Conservation (phyloP, 2,113 vertebrate species). For the Aptenodytes patagonicus region DNA sequence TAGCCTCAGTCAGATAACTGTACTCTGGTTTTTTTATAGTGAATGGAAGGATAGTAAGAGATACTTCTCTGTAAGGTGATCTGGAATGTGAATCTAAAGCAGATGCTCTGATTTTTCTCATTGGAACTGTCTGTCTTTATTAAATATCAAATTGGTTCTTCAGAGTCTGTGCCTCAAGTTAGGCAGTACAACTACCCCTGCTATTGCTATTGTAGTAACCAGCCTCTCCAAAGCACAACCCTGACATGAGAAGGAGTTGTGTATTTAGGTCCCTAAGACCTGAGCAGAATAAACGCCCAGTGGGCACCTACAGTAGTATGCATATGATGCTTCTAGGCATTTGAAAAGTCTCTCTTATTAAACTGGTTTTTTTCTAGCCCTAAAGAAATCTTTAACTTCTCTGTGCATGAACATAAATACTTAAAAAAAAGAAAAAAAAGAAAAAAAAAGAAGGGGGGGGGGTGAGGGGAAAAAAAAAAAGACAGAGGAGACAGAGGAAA, state of each 20-base stretch:
- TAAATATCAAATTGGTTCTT: not conserved
- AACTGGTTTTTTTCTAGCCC: not conserved
- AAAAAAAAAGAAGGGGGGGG: not conserved
- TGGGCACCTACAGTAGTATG: not conserved
- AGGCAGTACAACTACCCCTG: not conserved
- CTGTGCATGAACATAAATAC: not conserved
- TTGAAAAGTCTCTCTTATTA: not conserved
- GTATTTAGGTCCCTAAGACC: not conserved
- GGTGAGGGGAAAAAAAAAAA: not conserved
- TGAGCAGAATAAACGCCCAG: not conserved
- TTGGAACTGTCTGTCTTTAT: not conserved
- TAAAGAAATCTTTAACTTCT: not conserved
- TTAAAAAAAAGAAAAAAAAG: not conserved
- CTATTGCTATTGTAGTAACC: not conserved
- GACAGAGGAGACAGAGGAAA: rapidly evolving
- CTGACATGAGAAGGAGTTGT: not conserved
- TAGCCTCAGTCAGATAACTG: not conserved
- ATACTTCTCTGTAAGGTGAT: not conserved
- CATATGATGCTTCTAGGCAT: not conserved
- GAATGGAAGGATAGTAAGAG: not conserved
- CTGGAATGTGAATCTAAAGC: not conserved
- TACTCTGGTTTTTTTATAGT: not conserved
- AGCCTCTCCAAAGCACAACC: not conserved
- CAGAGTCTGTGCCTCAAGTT: not conserved
- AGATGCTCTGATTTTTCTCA: not conserved